Evolutionary conservation across 2,797 vertebrate species (phyloP), one percentile per base, ranked within the genome.

Genomic region (Poliocrania exsul): DNA sequence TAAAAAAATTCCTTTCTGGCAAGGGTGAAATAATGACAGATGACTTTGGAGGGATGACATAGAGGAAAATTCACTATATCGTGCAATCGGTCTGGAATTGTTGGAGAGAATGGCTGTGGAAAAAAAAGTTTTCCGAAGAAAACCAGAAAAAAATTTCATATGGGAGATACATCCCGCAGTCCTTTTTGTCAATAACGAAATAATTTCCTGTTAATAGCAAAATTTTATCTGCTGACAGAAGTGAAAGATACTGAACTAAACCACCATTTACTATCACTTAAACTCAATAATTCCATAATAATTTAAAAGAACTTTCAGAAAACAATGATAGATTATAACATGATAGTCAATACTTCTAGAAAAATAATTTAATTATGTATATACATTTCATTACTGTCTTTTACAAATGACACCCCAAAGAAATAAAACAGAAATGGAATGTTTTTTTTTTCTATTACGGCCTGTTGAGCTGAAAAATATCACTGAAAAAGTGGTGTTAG

Each of bases 361-460:
- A 11, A 5, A 47, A 33, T 75, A 75, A 62, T 47, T 81, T 81
- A 35, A 3, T 64, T 44, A 47, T 33, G 16, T 42, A 88, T 81
- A 94, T 93, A 84, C 11, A 24, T 81, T 85, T 92, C 31, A 28
- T 33, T 80, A 11, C 9, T 16, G 46, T 61, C 19, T 75, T 87
- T 69, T 54, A 84, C 9, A 42, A 4, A 5, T 37, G 21, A 26
- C 2, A 6, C 53, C 73, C 56, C 40, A 82, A 86, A 82, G 31
- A 31, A 70, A 19, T 56, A 77, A 60, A 66, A 18, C 1, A 3
- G 46, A 49, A 58, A 23, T 77, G 5, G 16, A 20, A 92, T 46
- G 65, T 33, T 5, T 42, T 51, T 82, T 24, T 33, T 62, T 25
- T 37, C 50, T 57, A 3, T 78, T 56, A 14, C 15, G 44, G 25